phyloP scores from a whole-genome alignment of 2,888 invertebrate genomes.

The Drosophila ustulata region DNA sequence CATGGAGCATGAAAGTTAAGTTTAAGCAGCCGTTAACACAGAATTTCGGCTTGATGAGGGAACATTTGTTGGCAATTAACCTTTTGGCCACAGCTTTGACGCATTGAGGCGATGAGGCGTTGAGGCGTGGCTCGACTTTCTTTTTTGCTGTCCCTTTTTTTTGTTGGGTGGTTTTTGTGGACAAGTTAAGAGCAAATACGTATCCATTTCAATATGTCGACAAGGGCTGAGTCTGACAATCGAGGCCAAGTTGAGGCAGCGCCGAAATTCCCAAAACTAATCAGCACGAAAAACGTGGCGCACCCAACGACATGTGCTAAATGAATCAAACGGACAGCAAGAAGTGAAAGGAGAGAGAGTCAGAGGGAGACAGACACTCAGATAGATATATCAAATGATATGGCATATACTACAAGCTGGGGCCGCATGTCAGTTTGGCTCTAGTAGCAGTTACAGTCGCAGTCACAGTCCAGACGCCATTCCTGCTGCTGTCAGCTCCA shows the following conservation, averaged over 20 bases:
- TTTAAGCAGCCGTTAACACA: slow-evolving; percentile 10
- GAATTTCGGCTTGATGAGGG: slow-evolving; percentile 1
- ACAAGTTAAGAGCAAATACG: slow-evolving; percentile 36
- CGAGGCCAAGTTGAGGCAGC: slow-evolving; percentile 39
- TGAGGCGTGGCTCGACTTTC: neutral
- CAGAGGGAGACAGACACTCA: neutral
- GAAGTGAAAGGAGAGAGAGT: too few relatives aligned
- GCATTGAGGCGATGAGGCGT: neutral
- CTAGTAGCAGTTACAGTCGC: slow-evolving; percentile 13
- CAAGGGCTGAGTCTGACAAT: slow-evolving; percentile 28
- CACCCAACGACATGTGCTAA: slow-evolving; percentile 45
- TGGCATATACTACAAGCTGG: slow-evolving; percentile 22
- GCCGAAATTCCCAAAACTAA: slow-evolving; percentile 73
- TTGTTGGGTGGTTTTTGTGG: neutral
- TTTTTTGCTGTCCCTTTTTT: neutral
- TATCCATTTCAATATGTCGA: slow-evolving; percentile 21
- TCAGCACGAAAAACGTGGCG: slow-evolving; percentile 60
- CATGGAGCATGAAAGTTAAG: slow-evolving; percentile 2
- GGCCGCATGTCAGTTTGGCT: slow-evolving; percentile 33
- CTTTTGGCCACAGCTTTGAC: slow-evolving; percentile 33
- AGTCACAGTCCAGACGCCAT: slow-evolving; percentile 5
- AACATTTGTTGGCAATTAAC: slow-evolving; percentile 59
- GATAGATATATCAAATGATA: slow-evolving; percentile 44
- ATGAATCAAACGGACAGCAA: slow-evolving; percentile 46
- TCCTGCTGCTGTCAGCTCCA: neutral